These are phyloP conservation scores for Cerceris ruficornis DNA, from an alignment of 2,888 invertebrate species.

Conservation along the genomic window DNA sequence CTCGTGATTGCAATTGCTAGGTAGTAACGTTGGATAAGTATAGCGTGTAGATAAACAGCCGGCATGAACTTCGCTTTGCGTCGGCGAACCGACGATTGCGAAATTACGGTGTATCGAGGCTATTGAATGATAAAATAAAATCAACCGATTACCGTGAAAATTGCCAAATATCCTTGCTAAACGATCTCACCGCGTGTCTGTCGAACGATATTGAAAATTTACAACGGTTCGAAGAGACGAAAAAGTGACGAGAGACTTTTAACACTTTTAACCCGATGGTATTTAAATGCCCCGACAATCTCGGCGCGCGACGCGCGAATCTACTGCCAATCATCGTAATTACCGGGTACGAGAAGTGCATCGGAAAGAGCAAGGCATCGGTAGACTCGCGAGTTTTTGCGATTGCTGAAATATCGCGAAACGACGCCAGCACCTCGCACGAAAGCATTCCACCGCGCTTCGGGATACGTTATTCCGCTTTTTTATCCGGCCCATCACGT, in stretches of 20 bases:
- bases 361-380: constrained; percentile 11
- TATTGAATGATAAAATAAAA: background rate
- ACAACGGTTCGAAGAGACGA: background rate
- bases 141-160: background rate
- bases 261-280: constrained; percentile 43
- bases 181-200: background rate
- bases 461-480: background rate
- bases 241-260: background rate
- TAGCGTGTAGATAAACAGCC: too few species aligned
- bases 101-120: background rate
- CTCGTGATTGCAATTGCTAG: background rate
- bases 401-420: constrained; percentile 5
- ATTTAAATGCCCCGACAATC: constrained; percentile 54
- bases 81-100: background rate
- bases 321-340: constrained; percentile 61
- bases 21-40: background rate
- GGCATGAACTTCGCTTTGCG: too few species aligned
- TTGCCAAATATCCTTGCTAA: background rate
- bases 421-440: background rate
- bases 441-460: background rate
- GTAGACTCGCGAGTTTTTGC: constrained; percentile 18
- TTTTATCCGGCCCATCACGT: constrained; percentile 17
- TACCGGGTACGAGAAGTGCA: constrained; percentile 28
- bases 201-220: background rate
- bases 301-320: constrained; percentile 16